A percentile compares a stretch with the other conserved stretches of the same genome.
Evolutionary conservation across 2,797 vertebrate species (phyloP).

Genomic region (Columba guinea): DNA sequence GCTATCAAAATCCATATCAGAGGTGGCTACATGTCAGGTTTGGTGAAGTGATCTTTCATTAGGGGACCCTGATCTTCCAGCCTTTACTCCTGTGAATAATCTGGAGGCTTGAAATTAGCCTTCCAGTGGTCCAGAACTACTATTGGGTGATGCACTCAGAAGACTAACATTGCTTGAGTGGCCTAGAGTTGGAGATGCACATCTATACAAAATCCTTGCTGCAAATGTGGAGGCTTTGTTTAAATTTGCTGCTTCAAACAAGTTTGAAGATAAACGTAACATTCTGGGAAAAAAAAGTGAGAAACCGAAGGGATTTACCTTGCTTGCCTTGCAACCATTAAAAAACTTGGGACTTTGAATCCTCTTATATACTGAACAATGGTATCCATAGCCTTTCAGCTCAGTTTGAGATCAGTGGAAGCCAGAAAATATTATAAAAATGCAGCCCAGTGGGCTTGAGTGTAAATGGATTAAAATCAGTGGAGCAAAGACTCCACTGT

Average conservation of each 20-base stretch:
- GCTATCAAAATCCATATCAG: neutral
- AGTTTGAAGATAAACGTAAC: neutral
- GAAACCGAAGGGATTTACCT: neutral
- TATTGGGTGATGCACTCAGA: neutral
- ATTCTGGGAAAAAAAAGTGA: rapidly evolving
- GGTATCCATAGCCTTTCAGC: neutral
- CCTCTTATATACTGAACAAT: neutral
- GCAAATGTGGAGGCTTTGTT: neutral
- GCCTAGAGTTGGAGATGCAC: neutral
- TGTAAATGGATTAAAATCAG: slow-evolving; percentile 1
- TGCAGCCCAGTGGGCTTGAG: neutral
- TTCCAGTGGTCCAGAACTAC: neutral
- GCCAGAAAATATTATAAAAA: neutral
- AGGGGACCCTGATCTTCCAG: neutral
- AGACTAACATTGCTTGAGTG: neutral
- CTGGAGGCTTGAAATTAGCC: neutral
- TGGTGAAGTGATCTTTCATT: neutral
- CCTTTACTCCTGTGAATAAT: slow-evolving; percentile 6
- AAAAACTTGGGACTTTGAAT: neutral
- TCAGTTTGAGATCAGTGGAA: neutral
- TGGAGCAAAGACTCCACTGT: neutral
- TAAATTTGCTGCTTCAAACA: neutral
- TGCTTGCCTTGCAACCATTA: neutral
- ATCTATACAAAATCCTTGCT: neutral
- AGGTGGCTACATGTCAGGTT: neutral